Base-by-base conservation (phyloP, 2,888 invertebrate genomes). In the Cataglyphis rosenhaueri region DNA sequence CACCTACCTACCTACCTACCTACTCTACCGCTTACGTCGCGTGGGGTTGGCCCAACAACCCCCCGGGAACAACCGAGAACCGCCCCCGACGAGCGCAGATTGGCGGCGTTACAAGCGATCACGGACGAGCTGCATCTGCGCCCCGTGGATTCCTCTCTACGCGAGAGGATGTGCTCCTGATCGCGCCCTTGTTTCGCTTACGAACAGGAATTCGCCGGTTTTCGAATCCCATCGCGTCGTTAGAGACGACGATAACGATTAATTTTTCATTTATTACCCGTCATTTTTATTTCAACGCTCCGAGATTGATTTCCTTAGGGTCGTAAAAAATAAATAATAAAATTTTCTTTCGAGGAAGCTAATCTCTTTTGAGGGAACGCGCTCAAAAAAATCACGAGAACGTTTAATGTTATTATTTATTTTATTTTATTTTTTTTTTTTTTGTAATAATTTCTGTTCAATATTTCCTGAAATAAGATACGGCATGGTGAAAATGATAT, bases 1-100 rank as follows among this genome's bases (percentile, higher is more conserved):
- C 87, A 57, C 84, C 82, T 82, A 38, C 48, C 64, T 79, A 71
- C 21, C 74, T 48, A 48, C 18, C 48, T 52, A 52, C 52, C 52
- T 52, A 52, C 52, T n/a, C 52, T n/a, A 52, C n/a, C 38, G 35
- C 29, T 52, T 12, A 71, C 48, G n/a, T 62, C 74, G 73, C 83
- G 86, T 75, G 70, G 88, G 73, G 83, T 79, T 3, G 73, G 78
- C 86, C 87, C 88, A 84, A 88, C 85, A 52, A 52, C 85, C 85
- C 68, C 68, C 55, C 61, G 84, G 38, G 70, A 61, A 52, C 83
- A 18, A 38, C 83, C 86, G 82, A 91, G 94, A 92, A 91, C 93
- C 94, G 94, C 94, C 94, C 93, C 93, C 88, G 61, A 86, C 84
- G 86, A 85, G 82, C 84, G 74, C 81, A 89, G 89, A 90, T 89